Evolutionary conservation across 2,888 invertebrate species (phyloP), one percentile per base, ranked within the genome.

Genomic region (Proisotoma minuta): DNA sequence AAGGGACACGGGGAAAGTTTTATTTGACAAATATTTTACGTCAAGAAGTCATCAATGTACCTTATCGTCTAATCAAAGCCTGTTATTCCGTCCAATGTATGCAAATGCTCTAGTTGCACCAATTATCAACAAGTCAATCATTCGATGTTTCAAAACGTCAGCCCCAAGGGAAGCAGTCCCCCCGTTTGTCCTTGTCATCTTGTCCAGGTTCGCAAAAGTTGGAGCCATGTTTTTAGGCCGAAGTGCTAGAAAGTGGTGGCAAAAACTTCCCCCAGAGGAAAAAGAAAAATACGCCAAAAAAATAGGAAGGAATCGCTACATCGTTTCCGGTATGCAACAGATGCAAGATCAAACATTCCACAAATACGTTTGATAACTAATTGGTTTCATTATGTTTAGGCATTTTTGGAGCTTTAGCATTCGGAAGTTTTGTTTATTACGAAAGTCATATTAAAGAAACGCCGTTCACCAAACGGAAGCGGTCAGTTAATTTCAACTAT

Each of bases 401-500:
- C 15, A n/a, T 63, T 0, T 23, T 69, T n/a, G 66, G 65, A 40
- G 65, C 60, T n/a, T 27, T 63, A n/a, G 59, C 63, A 1, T 63
- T 63, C 24, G 71, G 68, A 12, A 50, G 66, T 1, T 68, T 58
- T 48, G 61, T 65, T 12, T 78, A 76, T 57, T 79, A 78, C 54
- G 49, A 76, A 3, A 75, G 74, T 8, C 82, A 83, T 72, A 60
- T 82, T 12, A 77, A 82, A 70, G 78, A 76, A 51, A 78, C 82
- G 29, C 83, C 83, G 1, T 68, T 83, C 47, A 82, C 82, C 2
- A 77, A 79, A 12, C 76, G 83, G 50, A 77, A 76, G 60, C 76
- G 83, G 60, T 83, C 83, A 67, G 78, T 83, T 24, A 77, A 81
- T 4, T 79, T 84, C 62, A 68, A 62, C 20, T n/a, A n/a, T n/a